phyloP scores from a whole-genome alignment of 2,113 vertebrate species.

The Rhinoderma darwinii region DNA sequence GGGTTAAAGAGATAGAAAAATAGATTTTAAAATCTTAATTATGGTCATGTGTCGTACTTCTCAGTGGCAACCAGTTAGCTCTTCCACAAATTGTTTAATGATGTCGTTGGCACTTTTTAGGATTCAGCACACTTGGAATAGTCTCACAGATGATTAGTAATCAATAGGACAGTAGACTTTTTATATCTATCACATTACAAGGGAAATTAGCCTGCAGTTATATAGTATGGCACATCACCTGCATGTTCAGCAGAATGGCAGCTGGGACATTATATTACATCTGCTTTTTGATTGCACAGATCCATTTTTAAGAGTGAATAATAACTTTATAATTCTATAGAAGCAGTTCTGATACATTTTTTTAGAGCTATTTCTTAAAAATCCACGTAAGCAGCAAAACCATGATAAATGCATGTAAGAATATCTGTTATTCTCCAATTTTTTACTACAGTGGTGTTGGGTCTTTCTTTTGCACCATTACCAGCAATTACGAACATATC shows the following conservation, averaged over 20 bases:
- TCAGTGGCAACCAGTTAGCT: not conserved
- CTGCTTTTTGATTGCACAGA: too few relatives aligned
- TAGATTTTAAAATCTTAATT: not conserved
- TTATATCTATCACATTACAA: not conserved
- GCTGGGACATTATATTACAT: too few relatives aligned
- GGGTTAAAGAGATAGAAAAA: not conserved
- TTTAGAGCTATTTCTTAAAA: too few relatives aligned
- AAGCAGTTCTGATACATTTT: too few relatives aligned
- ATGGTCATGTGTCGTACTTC: not conserved
- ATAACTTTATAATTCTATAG: too few relatives aligned
- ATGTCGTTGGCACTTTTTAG: not conserved
- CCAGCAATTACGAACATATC: too few relatives aligned
- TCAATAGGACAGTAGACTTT: not conserved
- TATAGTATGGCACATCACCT: not conserved
- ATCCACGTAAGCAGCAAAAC: too few relatives aligned
- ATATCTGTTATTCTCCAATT: too few relatives aligned
- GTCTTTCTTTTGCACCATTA: too few relatives aligned
- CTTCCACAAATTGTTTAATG: not conserved
- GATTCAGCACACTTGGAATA: not conserved
- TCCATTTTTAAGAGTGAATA: too few relatives aligned
- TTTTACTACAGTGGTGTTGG: too few relatives aligned
- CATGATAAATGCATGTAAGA: too few relatives aligned
- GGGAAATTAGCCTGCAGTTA: not conserved
- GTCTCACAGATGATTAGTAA: not conserved
- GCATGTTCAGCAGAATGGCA: not conserved